A percentile compares a stretch with the other conserved stretches of the same genome.
Evolutionary conservation across 2,888 invertebrate genomes (phyloP).

Genomic region (Phrixothrix hirtus): DNA sequence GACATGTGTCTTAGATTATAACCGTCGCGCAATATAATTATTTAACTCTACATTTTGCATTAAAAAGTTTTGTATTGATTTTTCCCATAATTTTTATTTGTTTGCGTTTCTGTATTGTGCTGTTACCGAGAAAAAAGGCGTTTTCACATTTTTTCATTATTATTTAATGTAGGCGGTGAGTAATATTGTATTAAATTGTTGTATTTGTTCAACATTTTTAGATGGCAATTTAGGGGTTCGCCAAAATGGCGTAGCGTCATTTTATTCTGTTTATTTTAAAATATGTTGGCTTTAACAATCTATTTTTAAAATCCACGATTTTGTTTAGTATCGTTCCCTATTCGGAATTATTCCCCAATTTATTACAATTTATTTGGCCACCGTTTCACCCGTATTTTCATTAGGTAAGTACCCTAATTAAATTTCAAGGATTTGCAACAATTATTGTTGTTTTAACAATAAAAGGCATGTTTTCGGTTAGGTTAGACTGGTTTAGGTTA

Average conservation of each 20-base stretch:
- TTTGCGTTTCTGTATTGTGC: slow-evolving; percentile 41
- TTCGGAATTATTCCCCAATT: slow-evolving; percentile 2
- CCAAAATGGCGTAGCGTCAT: slow-evolving; percentile 56
- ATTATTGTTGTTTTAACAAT: neutral
- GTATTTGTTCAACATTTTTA: slow-evolving; percentile 52
- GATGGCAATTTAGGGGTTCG: slow-evolving; percentile 53
- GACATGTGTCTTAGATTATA: slow-evolving; percentile 49
- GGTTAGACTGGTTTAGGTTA: slow-evolving; percentile 40
- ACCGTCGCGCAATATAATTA: slow-evolving; percentile 55
- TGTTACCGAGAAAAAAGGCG: slow-evolving; percentile 41
- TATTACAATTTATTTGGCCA: neutral
- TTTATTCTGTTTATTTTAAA: slow-evolving; percentile 34
- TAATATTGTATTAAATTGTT: slow-evolving; percentile 41
- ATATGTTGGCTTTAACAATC: slow-evolving; percentile 10
- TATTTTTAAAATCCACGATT: slow-evolving; percentile 15
- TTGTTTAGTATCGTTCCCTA: slow-evolving; percentile 6
- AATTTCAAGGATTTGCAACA: neutral
- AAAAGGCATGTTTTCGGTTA: slow-evolving; percentile 18
- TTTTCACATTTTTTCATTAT: slow-evolving; percentile 18
- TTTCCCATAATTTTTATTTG: slow-evolving; percentile 49
- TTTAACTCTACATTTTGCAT: slow-evolving; percentile 58
- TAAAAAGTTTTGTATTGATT: slow-evolving; percentile 57
- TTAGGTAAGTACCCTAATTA: slow-evolving; percentile 3
- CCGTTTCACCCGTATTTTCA: neutral
- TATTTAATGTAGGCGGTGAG: slow-evolving; percentile 8